These are phyloP conservation scores for Theocolax elegans DNA, from an alignment of 1,140 invertebrate genomes.

Conservation along the genomic window DNA sequence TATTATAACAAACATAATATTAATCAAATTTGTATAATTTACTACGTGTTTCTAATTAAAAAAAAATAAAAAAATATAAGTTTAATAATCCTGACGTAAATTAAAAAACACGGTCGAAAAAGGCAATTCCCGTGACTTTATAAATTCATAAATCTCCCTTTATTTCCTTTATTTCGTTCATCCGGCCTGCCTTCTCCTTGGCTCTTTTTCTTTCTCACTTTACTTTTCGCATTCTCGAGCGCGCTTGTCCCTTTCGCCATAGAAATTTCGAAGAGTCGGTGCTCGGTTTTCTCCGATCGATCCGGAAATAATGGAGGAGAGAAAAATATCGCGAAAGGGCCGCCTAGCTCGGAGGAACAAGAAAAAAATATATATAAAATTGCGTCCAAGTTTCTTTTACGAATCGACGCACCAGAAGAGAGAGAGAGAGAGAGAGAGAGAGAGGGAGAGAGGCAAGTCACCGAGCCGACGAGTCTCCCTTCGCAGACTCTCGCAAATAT, in stretches of 20 bases:
- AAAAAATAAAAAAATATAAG: no score
- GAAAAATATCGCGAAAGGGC: background rate
- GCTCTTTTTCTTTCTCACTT: no score
- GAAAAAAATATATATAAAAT: constrained; percentile 7
- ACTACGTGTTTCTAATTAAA: no score
- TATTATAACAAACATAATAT: no score
- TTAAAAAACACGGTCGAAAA: no score
- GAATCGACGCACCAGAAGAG: background rate
- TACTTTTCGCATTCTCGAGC: background rate
- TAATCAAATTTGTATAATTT: no score
- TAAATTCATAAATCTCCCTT: background rate
- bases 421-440: background rate
- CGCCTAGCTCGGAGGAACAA: no score
- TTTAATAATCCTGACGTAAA: no score
- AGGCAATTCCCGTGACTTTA: background rate
- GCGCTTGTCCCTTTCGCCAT: background rate
- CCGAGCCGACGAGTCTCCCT: no score
- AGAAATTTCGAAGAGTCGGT: constrained; percentile 3
- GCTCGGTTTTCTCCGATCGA: constrained; percentile 1
- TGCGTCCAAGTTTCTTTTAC: constrained; percentile 19
- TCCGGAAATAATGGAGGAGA: background rate
- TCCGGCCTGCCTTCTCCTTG: no score
- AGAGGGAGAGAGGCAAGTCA: no score
- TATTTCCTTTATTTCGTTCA: background rate
- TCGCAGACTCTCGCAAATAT: background rate